Base-by-base conservation (phyloP, 2,888 invertebrate species). In the Gymnoscelis rufifasciata region DNA sequence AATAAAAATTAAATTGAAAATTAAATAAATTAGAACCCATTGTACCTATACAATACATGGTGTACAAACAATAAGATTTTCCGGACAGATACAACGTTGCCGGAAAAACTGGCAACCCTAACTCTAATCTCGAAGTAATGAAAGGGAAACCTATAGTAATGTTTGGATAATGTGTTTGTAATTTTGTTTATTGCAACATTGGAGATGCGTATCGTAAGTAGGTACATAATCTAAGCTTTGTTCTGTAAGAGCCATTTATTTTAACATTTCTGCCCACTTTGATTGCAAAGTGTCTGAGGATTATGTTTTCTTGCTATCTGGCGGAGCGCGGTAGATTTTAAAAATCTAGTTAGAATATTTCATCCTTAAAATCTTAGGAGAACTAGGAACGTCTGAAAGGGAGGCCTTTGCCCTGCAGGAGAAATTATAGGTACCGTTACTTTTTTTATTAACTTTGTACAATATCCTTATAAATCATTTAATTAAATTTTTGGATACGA, bases 111-210 rank as follows among this genome's bases (percentile, higher is more conserved):
- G n/a, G 29, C 38, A 28, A 10, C 42, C 7, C 38, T 45, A 30
- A n/a, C 14, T 37, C 42, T 49, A 44, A 49, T 44, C 37, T 49
- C 44, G 8, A 48, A 52, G 50, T 50, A 54, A 55, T 58, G 56
- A 49, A 55, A 57, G 51, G 58, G 51, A 56, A 58, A 54, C 47
- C 52, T 40, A 42, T 41, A 41, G 44, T 41, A 47, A 52, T 52
- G 51, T 48, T 51, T 46, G 40, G 49, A 43, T 58, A 58, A 58
- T 56, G 62, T 56, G 60, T 45, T 59, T 60, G 64, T 64, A 66
- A 65, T 69, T 66, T 64, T 55, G 57, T 57, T 48, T 56, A 63
- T 66, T 71, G 60, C 68, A 60, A 63, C 61, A 70, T 43, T 27
- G 38, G 44, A 40, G 53, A 29, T 54, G 49, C 38, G 51, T 52